phyloP scores from a whole-genome alignment of 2,113 vertebrate genomes.

The Turdus rufiventris region DNA sequence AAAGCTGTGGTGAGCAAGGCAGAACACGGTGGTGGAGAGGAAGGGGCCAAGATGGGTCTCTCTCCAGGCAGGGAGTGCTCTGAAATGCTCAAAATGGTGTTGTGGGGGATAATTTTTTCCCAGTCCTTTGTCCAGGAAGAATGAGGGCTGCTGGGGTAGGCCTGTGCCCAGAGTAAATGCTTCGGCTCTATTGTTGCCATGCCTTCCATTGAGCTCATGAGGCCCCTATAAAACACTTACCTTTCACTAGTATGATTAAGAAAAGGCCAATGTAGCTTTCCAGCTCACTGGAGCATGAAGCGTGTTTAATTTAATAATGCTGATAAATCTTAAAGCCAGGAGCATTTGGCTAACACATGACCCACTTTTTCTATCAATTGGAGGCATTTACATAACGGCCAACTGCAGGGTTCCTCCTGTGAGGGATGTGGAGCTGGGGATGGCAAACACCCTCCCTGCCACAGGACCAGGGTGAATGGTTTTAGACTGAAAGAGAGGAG shows the following conservation, averaged over 20 bases:
- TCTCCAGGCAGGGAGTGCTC: constrained; percentile 3
- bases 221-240: constrained; percentile 41
- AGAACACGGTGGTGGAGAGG: background rate
- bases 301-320: constrained; percentile 91
- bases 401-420: constrained; percentile 24
- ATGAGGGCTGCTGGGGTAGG: background rate
- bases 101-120: background rate
- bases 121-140: constrained; percentile 16
- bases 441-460: background rate
- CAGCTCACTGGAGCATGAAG: constrained; percentile 83
- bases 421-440: background rate
- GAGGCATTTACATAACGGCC: constrained; percentile 73
- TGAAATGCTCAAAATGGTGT: background rate
- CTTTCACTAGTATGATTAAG: constrained; percentile 57
- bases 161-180: background rate
- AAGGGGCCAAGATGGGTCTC: background rate
- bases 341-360: constrained; percentile 85
- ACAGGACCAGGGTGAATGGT: background rate
- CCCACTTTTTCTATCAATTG: constrained; percentile 89
- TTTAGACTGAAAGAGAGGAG: background rate
- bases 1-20: background rate
- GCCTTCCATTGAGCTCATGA: background rate
- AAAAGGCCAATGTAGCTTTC: constrained; percentile 77
- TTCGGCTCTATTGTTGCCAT: background rate
- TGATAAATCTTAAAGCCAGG: constrained; percentile 85